Base-by-base conservation (phyloP, 2,797 vertebrate species). In the Lepidocolaptes lacrymiger region DNA sequence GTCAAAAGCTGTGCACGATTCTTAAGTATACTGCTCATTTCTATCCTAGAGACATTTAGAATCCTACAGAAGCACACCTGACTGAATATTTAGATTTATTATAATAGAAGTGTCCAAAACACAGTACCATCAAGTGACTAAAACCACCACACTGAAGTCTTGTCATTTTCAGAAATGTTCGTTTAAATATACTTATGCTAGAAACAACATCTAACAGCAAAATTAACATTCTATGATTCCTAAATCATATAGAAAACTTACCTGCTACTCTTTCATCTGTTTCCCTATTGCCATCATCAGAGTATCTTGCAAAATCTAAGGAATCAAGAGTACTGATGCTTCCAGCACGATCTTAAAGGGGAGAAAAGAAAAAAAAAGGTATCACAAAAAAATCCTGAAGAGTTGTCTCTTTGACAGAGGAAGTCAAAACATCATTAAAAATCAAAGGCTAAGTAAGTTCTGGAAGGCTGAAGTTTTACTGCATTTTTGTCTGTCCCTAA, bases 251-350 rank as follows among this genome's bases (percentile, higher is more conserved):
- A 44, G 72, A 93, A 54, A 85, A 97, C 97, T 98, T 97, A 99
- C 99, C 99, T 98, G 99, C 99, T 93, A 99, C 98, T 95, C 98
- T 98, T 95, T 99, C 99, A 4, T 99, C 99, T 0, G 99, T 98
- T 97, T 99, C 99, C 85, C 99, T 98, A 98, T 99, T 99, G 95
- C 99, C 99, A 77, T 99, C 99, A 95, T 99, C 99, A n/a, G 99
- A 99, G 92, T 99, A 99, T 92, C 99, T 99, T 84, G 99, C 99
- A 96, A 99, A 99, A 97, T 99, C 99, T 98, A 99, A 98, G 73
- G 99, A 99, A 98, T 99, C 99, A 95, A 99, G 98, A 81, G 99
- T 99, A 98, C 99, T 99, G 98, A 99, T 99, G 98, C 99, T 99
- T 96, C 99, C 99, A 41, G 99, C 98, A 30, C 99, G 99, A 98